Percentiles rank a stretch among this genome's conserved stretches.
phyloP scores from a whole-genome alignment of 2,888 invertebrate genomes.

The Polyommatus iphigenia region DNA sequence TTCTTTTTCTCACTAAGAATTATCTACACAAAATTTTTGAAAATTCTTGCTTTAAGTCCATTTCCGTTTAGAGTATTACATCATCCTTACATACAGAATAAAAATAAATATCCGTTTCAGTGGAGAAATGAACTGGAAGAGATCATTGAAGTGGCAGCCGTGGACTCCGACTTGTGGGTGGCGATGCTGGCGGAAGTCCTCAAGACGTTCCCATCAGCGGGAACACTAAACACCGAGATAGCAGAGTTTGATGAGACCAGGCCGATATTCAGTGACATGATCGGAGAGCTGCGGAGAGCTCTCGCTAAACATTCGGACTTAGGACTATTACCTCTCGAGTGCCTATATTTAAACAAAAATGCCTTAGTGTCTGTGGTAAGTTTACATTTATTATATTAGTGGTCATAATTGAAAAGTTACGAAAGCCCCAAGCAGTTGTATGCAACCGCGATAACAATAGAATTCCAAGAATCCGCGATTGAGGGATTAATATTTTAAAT shows the following conservation, averaged over 20 bases:
- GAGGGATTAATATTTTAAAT: too few species aligned
- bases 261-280: conserved; percentile 93
- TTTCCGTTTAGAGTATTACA: too few species aligned
- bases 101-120: conserved; percentile 74
- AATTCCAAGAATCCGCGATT: too few species aligned
- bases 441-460: too few species aligned
- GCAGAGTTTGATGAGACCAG: conserved; percentile 93
- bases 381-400: too few species aligned
- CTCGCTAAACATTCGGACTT: conserved; percentile 91
- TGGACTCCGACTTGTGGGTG: conserved; percentile 98
- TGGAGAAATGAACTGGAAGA: conserved; percentile 97
- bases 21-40: too few species aligned
- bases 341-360: conserved; percentile 96
- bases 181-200: conserved; percentile 97
- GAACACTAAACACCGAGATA: conserved; percentile 94
- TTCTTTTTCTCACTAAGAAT: too few species aligned
- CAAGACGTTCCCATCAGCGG: conserved; percentile 94
- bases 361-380: conserved; percentile 92
- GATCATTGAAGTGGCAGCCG: conserved; percentile 94
- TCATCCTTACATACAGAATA: too few species aligned
- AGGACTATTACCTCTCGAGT: conserved; percentile 95
- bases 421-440: too few species aligned
- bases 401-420: too few species aligned
- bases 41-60: too few species aligned
- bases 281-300: conserved; percentile 90